phyloP scores from a whole-genome alignment of 37 sponge, comb jelly and placozoan species.

The Aplysina aerophoba region DNA sequence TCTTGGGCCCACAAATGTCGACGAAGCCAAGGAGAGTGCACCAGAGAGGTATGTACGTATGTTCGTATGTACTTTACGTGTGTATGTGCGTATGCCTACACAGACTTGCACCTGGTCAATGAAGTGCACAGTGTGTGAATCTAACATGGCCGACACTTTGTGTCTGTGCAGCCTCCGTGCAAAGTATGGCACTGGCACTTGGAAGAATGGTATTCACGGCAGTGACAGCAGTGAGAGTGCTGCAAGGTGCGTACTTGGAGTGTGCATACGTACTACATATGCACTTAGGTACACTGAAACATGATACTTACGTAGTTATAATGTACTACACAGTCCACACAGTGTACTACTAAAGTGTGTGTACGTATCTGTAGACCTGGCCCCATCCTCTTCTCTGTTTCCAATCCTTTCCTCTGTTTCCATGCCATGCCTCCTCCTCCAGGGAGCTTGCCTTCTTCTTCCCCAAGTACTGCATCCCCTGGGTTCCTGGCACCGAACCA shows the following conservation, averaged over 20 bases:
- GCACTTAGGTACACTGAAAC: constrained; percentile 1
- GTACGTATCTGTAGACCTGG: not conserved
- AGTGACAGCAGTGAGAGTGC: constrained; percentile 88
- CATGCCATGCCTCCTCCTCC: not conserved
- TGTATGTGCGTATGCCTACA: not conserved
- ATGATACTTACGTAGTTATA: no score
- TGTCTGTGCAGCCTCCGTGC: constrained; percentile 77
- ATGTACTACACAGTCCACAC: no score
- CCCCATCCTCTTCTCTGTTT: not conserved
- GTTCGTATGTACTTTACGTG: not conserved
- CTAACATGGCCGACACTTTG: not conserved
- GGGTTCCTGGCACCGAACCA: constrained; percentile 79
- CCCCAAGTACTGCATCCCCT: constrained; percentile 83
- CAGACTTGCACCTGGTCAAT: not conserved
- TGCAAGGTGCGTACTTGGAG: constrained; percentile 50
- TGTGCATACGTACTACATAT: not conserved
- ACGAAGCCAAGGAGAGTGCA: constrained; percentile 80
- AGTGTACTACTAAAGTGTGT: no score
- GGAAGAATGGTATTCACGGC: constrained; percentile 94
- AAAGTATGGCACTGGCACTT: constrained; percentile 79
- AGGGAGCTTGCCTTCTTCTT: constrained; percentile 99
- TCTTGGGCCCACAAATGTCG: constrained; percentile 90
- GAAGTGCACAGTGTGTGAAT: not conserved
- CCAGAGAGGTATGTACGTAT: constrained; percentile 71
- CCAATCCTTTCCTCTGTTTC: not conserved